Evolutionary conservation across 2,888 invertebrate species (phyloP), one percentile per base, ranked within the genome.

Genomic region (Silvanus unidentatus): DNA sequence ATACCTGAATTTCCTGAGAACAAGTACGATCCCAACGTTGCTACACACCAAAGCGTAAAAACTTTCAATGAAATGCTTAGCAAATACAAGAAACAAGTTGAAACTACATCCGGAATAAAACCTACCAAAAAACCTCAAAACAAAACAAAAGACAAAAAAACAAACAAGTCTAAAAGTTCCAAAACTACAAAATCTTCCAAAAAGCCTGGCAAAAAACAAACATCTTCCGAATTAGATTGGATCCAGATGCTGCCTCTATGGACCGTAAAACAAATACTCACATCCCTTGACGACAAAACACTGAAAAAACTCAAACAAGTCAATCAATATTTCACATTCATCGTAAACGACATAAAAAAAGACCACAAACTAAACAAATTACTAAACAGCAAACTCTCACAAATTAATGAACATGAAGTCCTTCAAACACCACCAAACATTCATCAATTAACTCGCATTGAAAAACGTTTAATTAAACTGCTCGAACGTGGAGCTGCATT

Each of bases 231-330:
- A 8, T 13, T 45, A 6, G 55, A 54, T 39, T 51, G 58, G 54
- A 44, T 64, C 13, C 63, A 63, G 40, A 39, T 59, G 13, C 40
- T 63, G 32, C 64, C 64, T 1, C 47, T 64, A 16, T 58, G 59
- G 58, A 55, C 54, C 1, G 57, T 59, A 1, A 64, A 62, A 40
- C 57, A 58, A 38, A 63, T 64, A 13, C 55, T 63, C 13, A 36
- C 48, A 12, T 56, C 60, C 32, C 42, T 64, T 1, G 58, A 59
- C 39, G 45, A 42, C 14, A 58, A 58, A 43, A 52, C 54, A 0
- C 39, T 64, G 41, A 46, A 43, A 9, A 50, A 46, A 36, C 13
- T 58, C 1, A 59, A 56, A 35, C 53, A 55, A 39, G 57, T 62
- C 5, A 62, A 60, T 44, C 38, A 27, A 10, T 60, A 60, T 42